These are phyloP conservation scores for Garrulus glandarius DNA, from an alignment of 2,797 vertebrate genomes.

Conservation along the genomic window DNA sequence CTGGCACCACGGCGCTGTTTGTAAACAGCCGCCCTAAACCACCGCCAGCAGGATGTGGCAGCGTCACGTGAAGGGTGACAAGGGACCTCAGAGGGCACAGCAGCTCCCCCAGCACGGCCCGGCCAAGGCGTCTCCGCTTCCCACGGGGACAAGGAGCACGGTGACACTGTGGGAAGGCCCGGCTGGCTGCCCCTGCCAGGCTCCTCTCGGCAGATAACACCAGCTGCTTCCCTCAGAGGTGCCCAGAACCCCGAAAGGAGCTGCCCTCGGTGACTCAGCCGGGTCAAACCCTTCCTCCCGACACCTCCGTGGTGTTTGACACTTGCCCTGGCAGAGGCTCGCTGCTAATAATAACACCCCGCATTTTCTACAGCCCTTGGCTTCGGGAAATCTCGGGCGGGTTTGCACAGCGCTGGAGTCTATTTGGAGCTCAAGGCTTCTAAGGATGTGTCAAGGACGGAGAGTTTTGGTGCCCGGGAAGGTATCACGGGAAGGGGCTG, in stretches of 20 bases:
- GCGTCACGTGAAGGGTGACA: background rate
- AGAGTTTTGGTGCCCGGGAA: conserved; percentile 3
- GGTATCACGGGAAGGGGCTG: background rate
- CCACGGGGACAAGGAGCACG: background rate
- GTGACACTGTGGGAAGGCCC: background rate
- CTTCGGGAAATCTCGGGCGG: background rate
- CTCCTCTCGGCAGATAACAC: background rate
- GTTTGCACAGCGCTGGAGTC: background rate
- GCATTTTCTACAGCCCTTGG: background rate
- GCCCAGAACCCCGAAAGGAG: background rate
- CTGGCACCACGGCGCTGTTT: background rate
- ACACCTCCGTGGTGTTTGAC: background rate
- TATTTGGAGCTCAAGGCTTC: conserved; percentile 49
- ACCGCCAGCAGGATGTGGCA: background rate
- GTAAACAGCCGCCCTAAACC: background rate
- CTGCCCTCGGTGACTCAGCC: background rate
- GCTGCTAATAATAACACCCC: background rate
- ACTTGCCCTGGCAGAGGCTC: background rate
- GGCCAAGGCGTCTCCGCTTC: accelerated
- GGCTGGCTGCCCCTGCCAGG: background rate
- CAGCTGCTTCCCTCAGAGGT: background rate
- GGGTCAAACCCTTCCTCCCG: background rate
- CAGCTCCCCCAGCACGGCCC: background rate
- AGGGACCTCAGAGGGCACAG: background rate
- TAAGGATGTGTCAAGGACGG: conserved; percentile 33